phyloP scores from a whole-genome alignment of 2,888 invertebrate species.

The Cecidostiba fungosa region DNA sequence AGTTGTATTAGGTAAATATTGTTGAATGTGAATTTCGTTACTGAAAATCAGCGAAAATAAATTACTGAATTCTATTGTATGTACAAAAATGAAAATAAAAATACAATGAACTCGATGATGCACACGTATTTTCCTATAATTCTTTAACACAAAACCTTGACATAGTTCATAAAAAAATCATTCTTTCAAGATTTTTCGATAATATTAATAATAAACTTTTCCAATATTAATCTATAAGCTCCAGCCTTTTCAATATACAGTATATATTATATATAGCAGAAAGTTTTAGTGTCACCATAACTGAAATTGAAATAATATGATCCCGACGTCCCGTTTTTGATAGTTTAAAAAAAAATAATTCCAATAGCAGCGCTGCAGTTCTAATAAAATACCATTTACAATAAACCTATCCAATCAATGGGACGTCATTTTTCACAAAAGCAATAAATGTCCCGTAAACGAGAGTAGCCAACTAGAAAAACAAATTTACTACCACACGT shows the following conservation, averaged over 20 bases:
- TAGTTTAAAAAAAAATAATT: too few relatives aligned
- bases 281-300: neutral
- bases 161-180: too few relatives aligned
- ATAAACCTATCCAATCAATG: neutral
- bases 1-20: neutral
- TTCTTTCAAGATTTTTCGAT: too few relatives aligned
- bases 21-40: neutral
- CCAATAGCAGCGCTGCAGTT: too few relatives aligned
- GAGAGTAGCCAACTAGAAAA: neutral
- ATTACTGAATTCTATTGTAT: neutral
- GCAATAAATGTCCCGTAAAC: neutral
- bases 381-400: neutral
- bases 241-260: too few relatives aligned
- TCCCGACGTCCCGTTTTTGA: too few relatives aligned
- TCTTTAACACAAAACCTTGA: neutral
- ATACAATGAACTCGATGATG: neutral
- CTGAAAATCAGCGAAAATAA: neutral
- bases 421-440: neutral
- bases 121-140: neutral
- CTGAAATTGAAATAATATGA: neutral
- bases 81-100: neutral
- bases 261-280: too few relatives aligned
- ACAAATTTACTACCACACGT: neutral
- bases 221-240: neutral
- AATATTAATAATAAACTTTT: neutral